Conservation (phyloP, 2,113 vertebrate genomes). For the Leucoraja erinaceus region DNA sequence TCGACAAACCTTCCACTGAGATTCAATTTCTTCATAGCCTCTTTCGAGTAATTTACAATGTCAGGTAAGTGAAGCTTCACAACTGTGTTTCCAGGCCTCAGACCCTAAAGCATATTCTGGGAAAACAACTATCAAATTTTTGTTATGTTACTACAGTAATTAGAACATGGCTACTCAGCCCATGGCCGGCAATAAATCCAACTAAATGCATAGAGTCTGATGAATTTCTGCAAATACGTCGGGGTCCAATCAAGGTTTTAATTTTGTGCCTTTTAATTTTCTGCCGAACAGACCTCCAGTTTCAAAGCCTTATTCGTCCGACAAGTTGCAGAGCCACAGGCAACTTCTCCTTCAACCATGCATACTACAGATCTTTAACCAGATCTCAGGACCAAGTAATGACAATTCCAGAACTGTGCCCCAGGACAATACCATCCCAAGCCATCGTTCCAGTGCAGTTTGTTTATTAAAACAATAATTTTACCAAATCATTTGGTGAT, state of each 20-base stretch:
- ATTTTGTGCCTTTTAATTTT: too few species aligned
- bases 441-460: not conserved
- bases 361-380: not conserved
- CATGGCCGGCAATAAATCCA: too few species aligned
- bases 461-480: not conserved
- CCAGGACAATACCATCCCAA: not conserved
- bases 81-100: not conserved
- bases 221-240: too few species aligned
- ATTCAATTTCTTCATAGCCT: not conserved
- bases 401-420: not conserved
- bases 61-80: not conserved
- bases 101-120: not conserved
- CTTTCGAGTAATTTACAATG: not conserved
- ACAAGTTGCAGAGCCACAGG: not conserved
- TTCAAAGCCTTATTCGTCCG: not conserved
- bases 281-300: too few species aligned
- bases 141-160: too few species aligned
- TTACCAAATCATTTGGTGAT: not conserved
- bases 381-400: not conserved
- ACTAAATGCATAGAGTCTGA: too few species aligned
- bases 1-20: not conserved
- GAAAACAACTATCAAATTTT: not conserved
- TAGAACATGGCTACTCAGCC: too few species aligned
- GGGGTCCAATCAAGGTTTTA: too few species aligned
- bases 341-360: not conserved